Evolutionary conservation across 2,797 vertebrate species (phyloP), one percentile per base, ranked within the genome.

Genomic region (Dicrostonyx torquatus): DNA sequence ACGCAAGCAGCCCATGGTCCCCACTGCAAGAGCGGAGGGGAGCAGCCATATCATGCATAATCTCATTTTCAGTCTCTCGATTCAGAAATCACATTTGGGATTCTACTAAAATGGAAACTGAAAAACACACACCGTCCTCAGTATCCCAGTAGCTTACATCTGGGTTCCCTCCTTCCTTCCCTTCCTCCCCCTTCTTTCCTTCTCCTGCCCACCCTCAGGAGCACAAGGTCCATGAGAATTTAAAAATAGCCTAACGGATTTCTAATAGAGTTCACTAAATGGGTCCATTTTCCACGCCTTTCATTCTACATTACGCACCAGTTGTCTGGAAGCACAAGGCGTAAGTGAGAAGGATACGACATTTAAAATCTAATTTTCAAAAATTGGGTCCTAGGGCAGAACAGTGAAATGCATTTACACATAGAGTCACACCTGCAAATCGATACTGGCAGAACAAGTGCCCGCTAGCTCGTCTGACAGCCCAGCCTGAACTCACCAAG

Each of bases 311-410:
- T 97, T 96, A 97, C 55, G 89, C 2, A 0, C 62, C 66, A 26
- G 87, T 64, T 62, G 83, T 97, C 93, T 80, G 76, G 96, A 89
- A 87, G 79, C 93, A 34, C n/a, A 48, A 31, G 43, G 82, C 22
- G 24, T 45, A 45, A 92, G 86, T 50, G 79, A 75, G 87, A 76
- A 87, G 89, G 93, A 94, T 45, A 75, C 58, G 73, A 96, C 94
- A 75, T 79, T 92, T 80, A 93, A 95, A 96, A 97, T 95, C 96
- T 94, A 96, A 96, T 97, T 97, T 96, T 93, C 91, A 94, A 84
- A 95, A 95, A 90, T 7, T 58, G 83, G 93, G 88, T 89, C 97
- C 92, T 91, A 84, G 82, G 89, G 96, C 97, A 95, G 86, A 93
- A 93, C 83, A 89, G 96, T 20, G 72, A 89, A 95, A 95, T 22